Evolutionary conservation across 2,113 vertebrate species (phyloP).

Genomic region (Brachyhypopomus occidentalis): DNA sequence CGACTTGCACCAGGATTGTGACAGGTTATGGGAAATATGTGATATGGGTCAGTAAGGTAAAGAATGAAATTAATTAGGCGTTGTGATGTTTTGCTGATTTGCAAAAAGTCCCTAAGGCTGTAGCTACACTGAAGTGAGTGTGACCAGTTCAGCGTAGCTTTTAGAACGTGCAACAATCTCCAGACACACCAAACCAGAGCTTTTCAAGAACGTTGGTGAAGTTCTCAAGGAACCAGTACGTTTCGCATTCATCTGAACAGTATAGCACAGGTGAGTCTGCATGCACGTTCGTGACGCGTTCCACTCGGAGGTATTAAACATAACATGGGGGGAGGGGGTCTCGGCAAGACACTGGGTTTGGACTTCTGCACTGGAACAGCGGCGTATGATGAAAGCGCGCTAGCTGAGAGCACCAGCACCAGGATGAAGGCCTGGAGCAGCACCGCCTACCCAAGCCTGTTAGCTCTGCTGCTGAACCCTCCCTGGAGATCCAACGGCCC

Average conservation of each 20-base stretch:
- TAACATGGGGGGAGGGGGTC: constrained; percentile 46
- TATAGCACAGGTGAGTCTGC: constrained; percentile 19
- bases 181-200: not conserved
- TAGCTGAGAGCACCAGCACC: constrained; percentile 40
- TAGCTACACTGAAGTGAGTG: not conserved
- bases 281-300: constrained; percentile 37
- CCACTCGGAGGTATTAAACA: constrained; percentile 46
- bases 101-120: not conserved
- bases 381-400: constrained; percentile 53
- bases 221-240: not conserved
- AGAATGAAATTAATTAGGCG: not conserved
- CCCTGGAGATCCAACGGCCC: constrained; percentile 46
- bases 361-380: constrained; percentile 47
- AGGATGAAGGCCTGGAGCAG: constrained; percentile 48
- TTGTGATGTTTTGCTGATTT: not conserved
- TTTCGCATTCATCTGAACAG: constrained; percentile 22
- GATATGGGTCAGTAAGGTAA: not conserved
- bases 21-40: not conserved
- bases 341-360: constrained; percentile 47
- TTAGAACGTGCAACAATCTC: too few species aligned
- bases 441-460: constrained; percentile 32
- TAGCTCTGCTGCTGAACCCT: constrained; percentile 48
- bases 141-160: not conserved
- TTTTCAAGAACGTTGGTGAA: not conserved
- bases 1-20: not conserved